These are phyloP conservation scores for Brachyistius frenatus DNA, from an alignment of 2,113 vertebrate species.

Conservation along the genomic window DNA sequence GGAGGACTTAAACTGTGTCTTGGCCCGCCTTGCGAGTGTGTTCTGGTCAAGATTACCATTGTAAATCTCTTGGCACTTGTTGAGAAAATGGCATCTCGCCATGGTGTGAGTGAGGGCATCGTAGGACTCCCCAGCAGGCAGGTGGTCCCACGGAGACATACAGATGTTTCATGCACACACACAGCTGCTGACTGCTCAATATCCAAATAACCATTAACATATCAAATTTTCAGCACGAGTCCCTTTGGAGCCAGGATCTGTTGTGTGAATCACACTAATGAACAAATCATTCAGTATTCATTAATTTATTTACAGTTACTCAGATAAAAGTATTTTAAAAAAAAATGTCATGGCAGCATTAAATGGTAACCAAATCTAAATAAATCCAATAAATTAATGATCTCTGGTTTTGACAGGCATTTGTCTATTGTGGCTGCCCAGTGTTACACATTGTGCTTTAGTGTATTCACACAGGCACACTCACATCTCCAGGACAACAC, in stretches of 20 bases:
- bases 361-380: not conserved
- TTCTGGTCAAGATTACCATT: slow-evolving; percentile 40
- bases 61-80: slow-evolving; percentile 47
- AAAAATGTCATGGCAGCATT: not conserved
- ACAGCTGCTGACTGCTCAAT: slow-evolving; percentile 11
- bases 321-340: not conserved
- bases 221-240: not conserved
- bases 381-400: not conserved
- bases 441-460: slow-evolving; percentile 36
- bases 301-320: not conserved
- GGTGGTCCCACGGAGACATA: slow-evolving; percentile 21
- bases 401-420: slow-evolving; percentile 9
- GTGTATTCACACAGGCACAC: slow-evolving; percentile 17
- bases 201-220: not conserved
- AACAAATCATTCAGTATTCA: not conserved
- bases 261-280: slow-evolving; percentile 3
- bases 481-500: slow-evolving; percentile 68
- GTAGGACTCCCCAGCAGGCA: slow-evolving; percentile 12
- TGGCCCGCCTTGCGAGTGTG: not conserved
- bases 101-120: slow-evolving; percentile 20
- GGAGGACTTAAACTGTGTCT: slow-evolving; percentile 10
- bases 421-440: slow-evolving; percentile 18
- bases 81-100: slow-evolving; percentile 33
- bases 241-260: not conserved
- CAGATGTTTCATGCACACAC: slow-evolving; percentile 36